Conservation (phyloP, 2,888 invertebrate genomes). For the Dicyrtomina minuta region DNA sequence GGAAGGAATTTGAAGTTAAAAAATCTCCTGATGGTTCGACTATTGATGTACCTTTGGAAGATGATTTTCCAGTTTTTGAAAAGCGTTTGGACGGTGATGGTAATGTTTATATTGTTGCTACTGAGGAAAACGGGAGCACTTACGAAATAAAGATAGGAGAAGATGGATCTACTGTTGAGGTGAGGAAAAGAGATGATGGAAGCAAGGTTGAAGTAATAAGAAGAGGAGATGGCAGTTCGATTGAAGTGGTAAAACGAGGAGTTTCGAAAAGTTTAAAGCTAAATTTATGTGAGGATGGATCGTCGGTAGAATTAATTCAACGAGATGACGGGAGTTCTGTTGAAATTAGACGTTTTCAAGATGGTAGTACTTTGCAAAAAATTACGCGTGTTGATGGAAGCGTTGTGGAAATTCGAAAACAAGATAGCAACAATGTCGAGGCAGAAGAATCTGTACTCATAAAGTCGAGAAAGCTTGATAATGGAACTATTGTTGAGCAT, state of each 20-base stretch:
- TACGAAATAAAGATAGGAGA: slow-evolving; percentile 9
- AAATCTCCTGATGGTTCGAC: not conserved
- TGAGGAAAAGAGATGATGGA: not conserved
- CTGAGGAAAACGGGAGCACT: not conserved
- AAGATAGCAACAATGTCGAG: not conserved
- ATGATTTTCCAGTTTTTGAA: too few species aligned
- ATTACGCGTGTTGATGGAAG: not conserved
- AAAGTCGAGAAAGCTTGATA: not conserved
- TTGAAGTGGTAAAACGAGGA: not conserved
- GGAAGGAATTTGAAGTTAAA: not conserved
- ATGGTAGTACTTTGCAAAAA: not conserved
- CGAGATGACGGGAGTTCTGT: slow-evolving; percentile 11
- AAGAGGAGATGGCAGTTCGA: not conserved
- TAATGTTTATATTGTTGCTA: not conserved
- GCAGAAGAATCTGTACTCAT: not conserved
- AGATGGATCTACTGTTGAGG: slow-evolving; percentile 5
- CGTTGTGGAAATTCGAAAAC: not conserved
- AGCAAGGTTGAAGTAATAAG: not conserved
- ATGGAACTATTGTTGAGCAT: slow-evolving; percentile 7
- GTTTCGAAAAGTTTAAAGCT: not conserved
- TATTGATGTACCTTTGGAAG: not conserved
- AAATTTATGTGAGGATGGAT: not conserved
- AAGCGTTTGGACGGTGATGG: not conserved
- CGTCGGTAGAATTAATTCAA: not conserved
- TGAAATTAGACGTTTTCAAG: not conserved